Evolutionary conservation across 2,888 invertebrate species (phyloP).

Genomic region (Cheilosia soror): DNA sequence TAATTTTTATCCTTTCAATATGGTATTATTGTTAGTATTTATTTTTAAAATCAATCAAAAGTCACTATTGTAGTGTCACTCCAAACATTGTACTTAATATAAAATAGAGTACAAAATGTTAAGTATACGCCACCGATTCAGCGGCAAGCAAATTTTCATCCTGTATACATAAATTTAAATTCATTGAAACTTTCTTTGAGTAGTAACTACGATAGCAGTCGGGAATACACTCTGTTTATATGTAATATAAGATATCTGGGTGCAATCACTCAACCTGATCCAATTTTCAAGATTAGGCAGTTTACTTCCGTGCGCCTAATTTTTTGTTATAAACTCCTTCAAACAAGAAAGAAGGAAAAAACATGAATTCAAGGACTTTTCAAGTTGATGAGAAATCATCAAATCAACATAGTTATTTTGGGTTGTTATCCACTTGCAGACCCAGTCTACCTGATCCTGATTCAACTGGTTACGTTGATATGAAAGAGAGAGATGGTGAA

Average conservation of each 20-base stretch:
- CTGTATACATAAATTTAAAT: too few relatives aligned
- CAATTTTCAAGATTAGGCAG: conserved; percentile 26
- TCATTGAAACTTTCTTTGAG: background rate
- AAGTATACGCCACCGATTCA: background rate
- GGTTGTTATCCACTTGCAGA: conserved; percentile 4
- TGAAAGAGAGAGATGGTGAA: background rate
- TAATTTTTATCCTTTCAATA: too few relatives aligned
- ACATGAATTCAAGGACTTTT: conserved; percentile 16
- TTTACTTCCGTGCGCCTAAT: background rate
- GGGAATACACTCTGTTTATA: background rate
- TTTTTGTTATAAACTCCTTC: background rate
- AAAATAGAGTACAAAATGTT: background rate
- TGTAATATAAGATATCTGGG: conserved; percentile 6
- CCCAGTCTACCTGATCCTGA: background rate
- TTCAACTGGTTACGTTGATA: background rate
- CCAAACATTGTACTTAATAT: background rate
- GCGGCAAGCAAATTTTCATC: background rate
- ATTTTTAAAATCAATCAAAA: background rate
- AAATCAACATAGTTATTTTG: conserved; percentile 8
- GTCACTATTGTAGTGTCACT: background rate
- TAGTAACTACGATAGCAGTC: background rate
- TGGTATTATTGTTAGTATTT: background rate
- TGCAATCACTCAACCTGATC: conserved; percentile 26
- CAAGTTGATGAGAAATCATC: conserved; percentile 15
- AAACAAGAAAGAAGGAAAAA: background rate